Percentiles rank a stretch among this genome's conserved stretches.
These are phyloP conservation scores for Microplitis mediator DNA, from an alignment of 1,140 invertebrate species.

Conservation along the genomic window DNA sequence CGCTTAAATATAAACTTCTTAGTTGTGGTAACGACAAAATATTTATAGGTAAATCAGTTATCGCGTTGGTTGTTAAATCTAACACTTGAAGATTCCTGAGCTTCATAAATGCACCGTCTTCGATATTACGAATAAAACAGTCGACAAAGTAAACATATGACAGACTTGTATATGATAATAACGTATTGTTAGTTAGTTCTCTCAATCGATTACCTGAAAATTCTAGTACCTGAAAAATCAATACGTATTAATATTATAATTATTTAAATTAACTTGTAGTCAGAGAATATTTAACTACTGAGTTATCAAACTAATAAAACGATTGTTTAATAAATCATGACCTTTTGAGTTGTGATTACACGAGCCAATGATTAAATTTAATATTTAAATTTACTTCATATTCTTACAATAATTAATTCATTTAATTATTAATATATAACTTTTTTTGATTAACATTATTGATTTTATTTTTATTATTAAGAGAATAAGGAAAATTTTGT, in stretches of 20 bases:
- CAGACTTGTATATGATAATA: constrained; percentile 48
- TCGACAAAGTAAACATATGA: constrained; percentile 53
- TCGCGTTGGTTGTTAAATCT: constrained; percentile 46
- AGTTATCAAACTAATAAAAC: not conserved
- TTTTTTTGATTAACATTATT: too few relatives aligned
- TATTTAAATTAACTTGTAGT: not conserved
- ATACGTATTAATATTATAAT: constrained; percentile 15
- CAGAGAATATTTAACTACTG: not conserved
- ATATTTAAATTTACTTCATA: too few relatives aligned
- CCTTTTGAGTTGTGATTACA: too few relatives aligned
- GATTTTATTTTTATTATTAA: too few relatives aligned
- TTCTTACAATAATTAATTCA: too few relatives aligned
- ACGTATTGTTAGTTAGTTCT: constrained; percentile 47
- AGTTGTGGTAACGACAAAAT: constrained; percentile 45
- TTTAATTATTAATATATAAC: too few relatives aligned
- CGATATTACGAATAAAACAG: constrained; percentile 53
- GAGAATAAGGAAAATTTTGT: too few relatives aligned
- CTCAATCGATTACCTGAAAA: constrained; percentile 50
- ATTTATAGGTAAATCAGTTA: constrained; percentile 41
- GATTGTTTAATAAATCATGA: not conserved
- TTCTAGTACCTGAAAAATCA: constrained; percentile 50
- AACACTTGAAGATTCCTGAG: constrained; percentile 51
- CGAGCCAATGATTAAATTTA: too few relatives aligned
- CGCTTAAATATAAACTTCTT: constrained; percentile 41
- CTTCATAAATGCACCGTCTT: constrained; percentile 46